Evolutionary conservation across 2,888 invertebrate species (phyloP).

Genomic region (Vandiemenella viatica): DNA sequence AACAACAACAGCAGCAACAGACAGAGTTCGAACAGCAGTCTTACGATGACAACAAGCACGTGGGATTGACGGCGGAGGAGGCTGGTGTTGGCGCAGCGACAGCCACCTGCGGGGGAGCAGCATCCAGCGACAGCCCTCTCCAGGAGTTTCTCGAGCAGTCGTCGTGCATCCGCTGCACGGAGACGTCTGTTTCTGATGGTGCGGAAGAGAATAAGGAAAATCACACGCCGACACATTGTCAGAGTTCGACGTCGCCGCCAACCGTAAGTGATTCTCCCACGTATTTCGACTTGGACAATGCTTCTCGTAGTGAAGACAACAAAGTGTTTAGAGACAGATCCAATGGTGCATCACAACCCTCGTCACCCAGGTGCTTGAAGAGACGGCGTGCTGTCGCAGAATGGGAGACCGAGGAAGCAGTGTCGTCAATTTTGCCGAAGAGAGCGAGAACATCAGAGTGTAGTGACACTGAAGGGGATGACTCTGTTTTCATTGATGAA

Average conservation of each 20-base stretch:
- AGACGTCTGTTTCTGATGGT: slow-evolving; percentile 3
- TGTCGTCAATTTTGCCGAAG: slow-evolving; percentile 37
- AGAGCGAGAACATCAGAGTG: slow-evolving; percentile 24
- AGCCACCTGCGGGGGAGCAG: slow-evolving; percentile 9
- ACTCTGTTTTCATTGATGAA: slow-evolving; percentile 32
- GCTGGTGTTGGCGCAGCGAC: slow-evolving; percentile 23
- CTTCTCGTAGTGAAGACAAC: slow-evolving; percentile 2
- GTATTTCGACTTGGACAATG: slow-evolving; percentile 33
- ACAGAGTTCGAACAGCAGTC: slow-evolving; percentile 15
- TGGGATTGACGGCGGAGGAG: slow-evolving; percentile 32
- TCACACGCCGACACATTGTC: slow-evolving; percentile 25
- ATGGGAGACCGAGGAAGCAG: slow-evolving; percentile 39
- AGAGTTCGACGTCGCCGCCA: slow-evolving; percentile 10
- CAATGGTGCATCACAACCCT: slow-evolving; percentile 10
- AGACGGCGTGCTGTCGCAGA: slow-evolving; percentile 33
- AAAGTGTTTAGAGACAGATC: slow-evolving; percentile 12
- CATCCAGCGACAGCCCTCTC: slow-evolving; percentile 4
- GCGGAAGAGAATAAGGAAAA: slow-evolving; percentile 29
- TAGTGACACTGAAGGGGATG: slow-evolving; percentile 20
- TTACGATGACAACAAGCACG: slow-evolving; percentile 26
- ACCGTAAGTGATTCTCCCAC: slow-evolving; percentile 25
- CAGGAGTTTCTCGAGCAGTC: slow-evolving; percentile 8
- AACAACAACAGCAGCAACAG: slow-evolving; percentile 16
- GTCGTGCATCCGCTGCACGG: slow-evolving; percentile 19
- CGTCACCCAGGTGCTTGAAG: slow-evolving; percentile 25